These are phyloP conservation scores for Emmelina monodactyla DNA, from an alignment of 2,888 invertebrate genomes.

Conservation along the genomic window DNA sequence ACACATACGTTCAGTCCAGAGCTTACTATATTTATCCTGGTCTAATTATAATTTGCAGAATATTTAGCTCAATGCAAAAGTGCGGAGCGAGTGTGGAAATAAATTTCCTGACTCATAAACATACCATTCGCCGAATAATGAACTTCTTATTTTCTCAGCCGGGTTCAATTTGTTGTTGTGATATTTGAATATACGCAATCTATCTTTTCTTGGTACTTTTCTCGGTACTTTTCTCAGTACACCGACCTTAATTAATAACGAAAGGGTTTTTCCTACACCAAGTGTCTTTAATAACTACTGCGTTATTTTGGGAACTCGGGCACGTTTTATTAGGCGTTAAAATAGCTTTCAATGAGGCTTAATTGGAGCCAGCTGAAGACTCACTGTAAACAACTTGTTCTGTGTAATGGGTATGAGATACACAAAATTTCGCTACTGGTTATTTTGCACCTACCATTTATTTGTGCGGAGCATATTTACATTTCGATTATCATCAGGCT, in stretches of 20 bases:
- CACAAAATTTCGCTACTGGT: too few relatives aligned
- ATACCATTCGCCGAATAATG: not conserved
- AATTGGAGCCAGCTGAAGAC: conserved; percentile 26
- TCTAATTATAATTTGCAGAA: conserved; percentile 41
- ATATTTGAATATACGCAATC: too few relatives aligned
- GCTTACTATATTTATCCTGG: conserved; percentile 38
- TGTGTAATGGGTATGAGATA: too few relatives aligned
- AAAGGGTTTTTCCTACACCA: too few relatives aligned
- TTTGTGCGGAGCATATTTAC: too few relatives aligned
- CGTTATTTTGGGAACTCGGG: conserved; percentile 23
- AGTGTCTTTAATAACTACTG: not conserved
- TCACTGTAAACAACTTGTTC: conserved; percentile 17
- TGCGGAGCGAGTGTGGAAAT: conserved; percentile 25
- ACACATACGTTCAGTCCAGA: conserved; percentile 29
- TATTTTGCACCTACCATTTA: too few relatives aligned
- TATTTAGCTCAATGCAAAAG: conserved; percentile 34
- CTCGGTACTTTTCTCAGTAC: too few relatives aligned
- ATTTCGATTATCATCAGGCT: too few relatives aligned
- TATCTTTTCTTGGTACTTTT: too few relatives aligned
- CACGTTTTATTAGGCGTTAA: conserved; percentile 25
- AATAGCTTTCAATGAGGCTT: conserved; percentile 28
- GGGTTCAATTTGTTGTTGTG: too few relatives aligned
- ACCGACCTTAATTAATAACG: too few relatives aligned
- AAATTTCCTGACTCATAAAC: conserved; percentile 30
- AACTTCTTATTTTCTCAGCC: not conserved